Evolutionary conservation across 1,140 invertebrate species (phyloP).

Genomic region (Drosophila kohkoa): DNA sequence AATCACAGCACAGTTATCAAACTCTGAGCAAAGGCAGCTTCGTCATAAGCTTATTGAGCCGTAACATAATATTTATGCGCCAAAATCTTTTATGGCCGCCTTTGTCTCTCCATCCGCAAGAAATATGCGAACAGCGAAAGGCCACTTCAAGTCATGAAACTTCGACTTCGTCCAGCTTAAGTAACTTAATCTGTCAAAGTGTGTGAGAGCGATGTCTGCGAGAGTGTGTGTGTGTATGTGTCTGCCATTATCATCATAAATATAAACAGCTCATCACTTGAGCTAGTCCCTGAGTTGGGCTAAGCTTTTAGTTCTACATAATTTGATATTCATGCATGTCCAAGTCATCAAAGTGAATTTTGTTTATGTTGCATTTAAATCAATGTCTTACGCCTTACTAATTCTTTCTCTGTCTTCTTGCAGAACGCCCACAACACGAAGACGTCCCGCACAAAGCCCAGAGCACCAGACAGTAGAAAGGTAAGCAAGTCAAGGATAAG

Average conservation of each 20-base stretch:
- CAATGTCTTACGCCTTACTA: slow-evolving; percentile 29
- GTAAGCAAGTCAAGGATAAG: slow-evolving; percentile 48
- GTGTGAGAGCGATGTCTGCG: background rate
- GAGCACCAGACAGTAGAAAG: slow-evolving; percentile 15
- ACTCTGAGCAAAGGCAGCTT: background rate
- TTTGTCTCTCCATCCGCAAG: background rate
- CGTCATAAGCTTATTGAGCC: slow-evolving; percentile 67
- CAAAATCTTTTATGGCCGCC: slow-evolving; percentile 24
- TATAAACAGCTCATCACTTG: slow-evolving; percentile 68
- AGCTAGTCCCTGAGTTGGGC: slow-evolving; percentile 43
- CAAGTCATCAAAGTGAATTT: slow-evolving; percentile 62
- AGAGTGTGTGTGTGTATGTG: slow-evolving; percentile 21
- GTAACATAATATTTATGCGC: slow-evolving; percentile 79
- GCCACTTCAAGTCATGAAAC: slow-evolving; percentile 54
- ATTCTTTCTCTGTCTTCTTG: slow-evolving; percentile 38
- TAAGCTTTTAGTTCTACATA: slow-evolving; percentile 74
- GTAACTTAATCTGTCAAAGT: slow-evolving; percentile 53
- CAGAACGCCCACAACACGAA: slow-evolving; percentile 32
- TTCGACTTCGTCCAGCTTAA: slow-evolving; percentile 53
- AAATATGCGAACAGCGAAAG: slow-evolving; percentile 33
- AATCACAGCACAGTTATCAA: slow-evolving; percentile 45
- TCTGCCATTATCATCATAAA: slow-evolving; percentile 63
- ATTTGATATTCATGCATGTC: slow-evolving; percentile 77
- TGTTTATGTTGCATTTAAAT: slow-evolving; percentile 70
- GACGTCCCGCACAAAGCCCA: background rate